phyloP scores from a whole-genome alignment of 2,797 vertebrate genomes.

The Arremon aurantiirostris region DNA sequence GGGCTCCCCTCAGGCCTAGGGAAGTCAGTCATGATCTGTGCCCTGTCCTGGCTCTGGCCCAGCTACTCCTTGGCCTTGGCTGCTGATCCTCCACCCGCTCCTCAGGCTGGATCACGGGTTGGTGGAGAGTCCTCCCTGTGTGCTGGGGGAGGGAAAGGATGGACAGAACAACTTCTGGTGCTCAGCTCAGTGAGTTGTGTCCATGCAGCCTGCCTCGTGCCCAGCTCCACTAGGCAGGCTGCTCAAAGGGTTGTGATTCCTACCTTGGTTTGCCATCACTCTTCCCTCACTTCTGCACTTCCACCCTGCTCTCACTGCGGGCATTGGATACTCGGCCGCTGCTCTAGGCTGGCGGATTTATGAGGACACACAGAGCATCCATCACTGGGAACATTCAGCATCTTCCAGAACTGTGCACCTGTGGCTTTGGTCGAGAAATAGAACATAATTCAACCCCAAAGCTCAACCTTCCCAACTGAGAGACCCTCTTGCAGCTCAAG shows the following conservation, averaged over 20 bases:
- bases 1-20: neutral
- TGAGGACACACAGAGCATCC: rapidly evolving
- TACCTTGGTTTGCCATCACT: neutral
- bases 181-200: neutral
- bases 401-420: constrained; percentile 1
- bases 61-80: neutral
- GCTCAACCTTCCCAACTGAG: neutral
- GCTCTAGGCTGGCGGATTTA: neutral
- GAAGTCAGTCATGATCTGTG: neutral
- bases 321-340: rapidly evolving
- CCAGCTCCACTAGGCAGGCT: neutral
- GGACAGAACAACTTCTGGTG: rapidly evolving
- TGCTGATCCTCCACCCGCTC: neutral
- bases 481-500: neutral
- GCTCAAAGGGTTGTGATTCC: neutral
- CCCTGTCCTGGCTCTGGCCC: neutral
- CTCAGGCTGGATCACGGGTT: neutral
- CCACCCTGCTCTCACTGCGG: neutral
- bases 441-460: neutral
- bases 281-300: neutral
- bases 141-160: neutral
- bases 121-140: rapidly evolving
- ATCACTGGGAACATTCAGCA: neutral
- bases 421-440: neutral
- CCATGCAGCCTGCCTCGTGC: neutral